Percentiles rank a stretch among this genome's conserved stretches.
phyloP scores from a whole-genome alignment of 2,888 invertebrate genomes.

The Maniola hyperantus region DNA sequence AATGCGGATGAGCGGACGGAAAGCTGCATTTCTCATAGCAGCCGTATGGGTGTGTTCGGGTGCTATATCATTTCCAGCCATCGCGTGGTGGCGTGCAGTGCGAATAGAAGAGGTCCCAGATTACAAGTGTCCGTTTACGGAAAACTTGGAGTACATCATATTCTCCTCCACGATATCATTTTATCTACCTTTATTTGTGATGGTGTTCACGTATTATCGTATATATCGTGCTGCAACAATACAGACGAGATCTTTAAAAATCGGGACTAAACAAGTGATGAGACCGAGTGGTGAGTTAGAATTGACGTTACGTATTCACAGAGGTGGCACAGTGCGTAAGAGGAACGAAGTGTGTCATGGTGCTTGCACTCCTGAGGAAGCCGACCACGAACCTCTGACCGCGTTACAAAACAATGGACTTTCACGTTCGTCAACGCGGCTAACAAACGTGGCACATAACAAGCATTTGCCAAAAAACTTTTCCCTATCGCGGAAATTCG shows the following conservation, averaged over 20 bases:
- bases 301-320: slow-evolving; percentile 95
- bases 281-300: slow-evolving; percentile 93
- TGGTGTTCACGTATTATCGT: slow-evolving; percentile 98
- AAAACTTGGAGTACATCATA: slow-evolving; percentile 97
- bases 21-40: slow-evolving; percentile 94
- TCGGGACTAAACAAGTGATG: slow-evolving; percentile 95
- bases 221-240: slow-evolving; percentile 97
- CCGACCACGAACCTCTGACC: slow-evolving; percentile 87
- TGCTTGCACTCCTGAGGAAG: slow-evolving; percentile 86
- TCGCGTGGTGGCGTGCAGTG: slow-evolving; percentile 97
- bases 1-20: slow-evolving; percentile 94
- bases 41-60: slow-evolving; percentile 98
- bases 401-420: slow-evolving; percentile 90
- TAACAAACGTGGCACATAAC: slow-evolving; percentile 82
- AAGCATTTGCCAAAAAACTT: slow-evolving; percentile 93
- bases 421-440: slow-evolving; percentile 86
- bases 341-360: slow-evolving; percentile 79
- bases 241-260: slow-evolving; percentile 94
- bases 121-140: slow-evolving; percentile 97
- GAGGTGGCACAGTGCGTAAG: slow-evolving; percentile 91
- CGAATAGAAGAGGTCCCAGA: slow-evolving; percentile 90
- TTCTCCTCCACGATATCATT: slow-evolving; percentile 99
- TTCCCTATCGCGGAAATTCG: slow-evolving; percentile 94
- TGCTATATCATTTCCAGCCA: slow-evolving; percentile 98
- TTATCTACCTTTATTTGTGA: slow-evolving; percentile 97